Evolutionary conservation across 30 jellyfish, hydroid and myxozoan genomes (phyloP), one percentile per base, ranked within the genome.

Genomic region (Catostylus mosaicus): DNA sequence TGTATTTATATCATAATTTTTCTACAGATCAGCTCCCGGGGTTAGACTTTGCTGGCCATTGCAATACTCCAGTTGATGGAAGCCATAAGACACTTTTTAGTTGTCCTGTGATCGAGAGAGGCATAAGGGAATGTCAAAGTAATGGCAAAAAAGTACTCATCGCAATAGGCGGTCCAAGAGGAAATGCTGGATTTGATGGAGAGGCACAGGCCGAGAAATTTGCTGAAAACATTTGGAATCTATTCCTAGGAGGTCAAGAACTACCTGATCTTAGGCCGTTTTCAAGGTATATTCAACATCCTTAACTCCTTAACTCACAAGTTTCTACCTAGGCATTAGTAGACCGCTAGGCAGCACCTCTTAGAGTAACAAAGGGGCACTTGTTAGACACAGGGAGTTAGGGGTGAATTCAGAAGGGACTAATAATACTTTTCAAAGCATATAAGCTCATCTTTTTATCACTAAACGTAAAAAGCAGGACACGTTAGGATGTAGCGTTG

Each of bases 141-240:
- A 78, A 77, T 62, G 97, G 88, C 23, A 80, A 82, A 80, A 90
- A 83, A 36, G 91, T 90, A 0, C 80, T 90, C 64, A 90, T 90
- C 77, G 97, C 96, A 31, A 76, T 90, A 16, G 97, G 97, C 67
- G 97, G 97, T 12, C 97, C 95, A 12, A 68, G 80, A 26, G 82
- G 84, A 0, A 67, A 72, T n/a, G 66, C 74, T 14, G 65, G 75
- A 9, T 83, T 90, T 60, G 88, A 78, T 30, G 85, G 95, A 34
- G 93, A 67, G 31, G 65, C 84, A n/a, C 86, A 78, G 67, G 97
- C 93, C 20, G 97, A 90, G 52, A 82, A 82, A 40, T 90, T 90
- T 64, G 97, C 97, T 40, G 88, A 84, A 30, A 84, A 78, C 35
- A 84, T 90, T 7, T 90, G 97, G 97, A 83, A 90, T 57, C 76